These are phyloP conservation scores for Rotaria macrura DNA, from an alignment of 2,888 invertebrate species.

Conservation along the genomic window DNA sequence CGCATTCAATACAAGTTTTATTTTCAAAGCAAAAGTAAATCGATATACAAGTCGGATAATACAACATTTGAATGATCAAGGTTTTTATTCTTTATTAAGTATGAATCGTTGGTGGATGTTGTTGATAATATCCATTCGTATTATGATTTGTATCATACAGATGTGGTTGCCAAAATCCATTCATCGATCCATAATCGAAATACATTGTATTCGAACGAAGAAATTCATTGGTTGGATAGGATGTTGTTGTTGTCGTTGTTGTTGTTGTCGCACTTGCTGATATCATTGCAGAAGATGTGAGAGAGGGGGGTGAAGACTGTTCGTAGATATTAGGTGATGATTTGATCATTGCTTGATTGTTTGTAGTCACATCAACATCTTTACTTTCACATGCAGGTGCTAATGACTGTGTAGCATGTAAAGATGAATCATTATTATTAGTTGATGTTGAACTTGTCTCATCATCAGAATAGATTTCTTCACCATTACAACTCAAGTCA, in stretches of 20 bases:
- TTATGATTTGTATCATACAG: not conserved
- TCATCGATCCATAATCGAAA: not conserved
- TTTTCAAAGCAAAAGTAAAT: no score
- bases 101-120: not conserved
- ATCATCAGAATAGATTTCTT: not conserved
- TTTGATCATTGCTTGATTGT: not conserved
- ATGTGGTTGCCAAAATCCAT: not conserved
- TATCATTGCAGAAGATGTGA: not conserved
- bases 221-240: not conserved
- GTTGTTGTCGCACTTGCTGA: not conserved
- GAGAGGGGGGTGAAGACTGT: not conserved
- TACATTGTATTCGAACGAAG: not conserved
- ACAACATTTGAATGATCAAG: not conserved
- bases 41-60: not conserved
- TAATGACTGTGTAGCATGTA: not conserved
- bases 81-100: not conserved
- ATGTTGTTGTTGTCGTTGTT: not conserved
- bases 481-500: not conserved
- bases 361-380: not conserved
- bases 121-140: not conserved
- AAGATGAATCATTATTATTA: not conserved
- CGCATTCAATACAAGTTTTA: no score
- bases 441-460: slow-evolving; percentile 12
- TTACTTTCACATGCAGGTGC: slow-evolving; percentile 2
- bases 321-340: not conserved